phyloP scores from a whole-genome alignment of 2,113 vertebrate genomes.

The Chascanopsetta lugubris region DNA sequence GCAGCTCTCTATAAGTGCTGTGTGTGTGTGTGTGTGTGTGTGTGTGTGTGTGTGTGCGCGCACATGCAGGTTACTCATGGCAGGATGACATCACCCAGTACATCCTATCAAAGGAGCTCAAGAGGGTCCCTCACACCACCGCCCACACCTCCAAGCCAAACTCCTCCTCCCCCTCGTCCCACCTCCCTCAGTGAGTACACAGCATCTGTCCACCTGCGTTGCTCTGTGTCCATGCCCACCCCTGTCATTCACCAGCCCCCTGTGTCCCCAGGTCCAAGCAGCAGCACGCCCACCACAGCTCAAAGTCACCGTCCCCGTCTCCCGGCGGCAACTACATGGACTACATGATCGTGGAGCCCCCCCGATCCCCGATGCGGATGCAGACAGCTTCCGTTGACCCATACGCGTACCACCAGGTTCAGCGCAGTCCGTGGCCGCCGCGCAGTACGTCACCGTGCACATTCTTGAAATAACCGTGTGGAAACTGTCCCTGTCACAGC shows the following conservation, averaged over 20 bases:
- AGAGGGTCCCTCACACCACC: constrained; percentile 87
- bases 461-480: background rate
- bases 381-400: constrained; percentile 87
- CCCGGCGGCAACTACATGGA: constrained; percentile 87
- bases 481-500: constrained; percentile 74
- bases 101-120: constrained; percentile 95
- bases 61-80: constrained; percentile 90
- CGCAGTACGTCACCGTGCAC: background rate
- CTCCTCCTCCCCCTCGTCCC: constrained; percentile 46
- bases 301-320: constrained; percentile 61
- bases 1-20: background rate
- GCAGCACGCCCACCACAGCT: constrained; percentile 52
- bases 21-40: constrained; percentile 5
- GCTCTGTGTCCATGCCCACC: background rate
- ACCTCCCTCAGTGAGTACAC: constrained; percentile 61
- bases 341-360: constrained; percentile 86
- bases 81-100: constrained; percentile 94
- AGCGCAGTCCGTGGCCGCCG: background rate
- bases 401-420: constrained; percentile 90
- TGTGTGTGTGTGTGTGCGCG: constrained; percentile 18
- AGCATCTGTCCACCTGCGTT: background rate
- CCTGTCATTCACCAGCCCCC: constrained; percentile 9
- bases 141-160: constrained; percentile 53
- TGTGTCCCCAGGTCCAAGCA: constrained; percentile 66
- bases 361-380: constrained; percentile 78